phyloP scores from a whole-genome alignment of 1,140 invertebrate species.

The Pogonognathellus flavescens region DNA sequence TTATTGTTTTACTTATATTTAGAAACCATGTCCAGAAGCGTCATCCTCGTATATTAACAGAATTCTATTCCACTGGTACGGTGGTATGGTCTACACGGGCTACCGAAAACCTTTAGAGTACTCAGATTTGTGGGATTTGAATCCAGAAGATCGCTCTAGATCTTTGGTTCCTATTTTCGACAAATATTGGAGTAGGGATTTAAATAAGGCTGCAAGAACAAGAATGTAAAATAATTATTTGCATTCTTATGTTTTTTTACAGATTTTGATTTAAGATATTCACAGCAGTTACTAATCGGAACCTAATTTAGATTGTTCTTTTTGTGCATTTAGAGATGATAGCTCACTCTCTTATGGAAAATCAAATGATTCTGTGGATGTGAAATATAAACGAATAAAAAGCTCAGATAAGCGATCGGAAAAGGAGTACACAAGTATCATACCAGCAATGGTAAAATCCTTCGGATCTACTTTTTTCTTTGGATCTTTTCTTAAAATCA shows the following conservation, averaged over 20 bases:
- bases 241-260: too few species aligned
- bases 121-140: slow-evolving; percentile 90
- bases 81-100: slow-evolving; percentile 83
- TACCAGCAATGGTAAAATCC: slow-evolving; percentile 71
- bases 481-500: slow-evolving; percentile 71
- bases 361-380: not conserved
- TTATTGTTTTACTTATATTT: slow-evolving; percentile 9
- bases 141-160: slow-evolving; percentile 83
- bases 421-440: slow-evolving; percentile 64
- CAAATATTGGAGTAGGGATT: slow-evolving; percentile 80
- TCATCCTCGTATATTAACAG: slow-evolving; percentile 87
- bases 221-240: slow-evolving; percentile 68
- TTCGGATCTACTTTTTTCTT: slow-evolving; percentile 72
- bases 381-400: slow-evolving; percentile 16
- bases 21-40: slow-evolving; percentile 87
- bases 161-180: slow-evolving; percentile 88
- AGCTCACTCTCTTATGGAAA: not conserved
- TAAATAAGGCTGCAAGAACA: slow-evolving; percentile 73
- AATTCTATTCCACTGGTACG: slow-evolving; percentile 93
- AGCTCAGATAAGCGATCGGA: not conserved
- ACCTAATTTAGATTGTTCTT: too few species aligned
- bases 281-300: too few species aligned
- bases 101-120: slow-evolving; percentile 86
- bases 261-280: too few species aligned
- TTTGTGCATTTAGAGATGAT: not conserved